Evolutionary conservation across 2,113 vertebrate genomes (phyloP).

Genomic region (Prionailurus bengalensis): DNA sequence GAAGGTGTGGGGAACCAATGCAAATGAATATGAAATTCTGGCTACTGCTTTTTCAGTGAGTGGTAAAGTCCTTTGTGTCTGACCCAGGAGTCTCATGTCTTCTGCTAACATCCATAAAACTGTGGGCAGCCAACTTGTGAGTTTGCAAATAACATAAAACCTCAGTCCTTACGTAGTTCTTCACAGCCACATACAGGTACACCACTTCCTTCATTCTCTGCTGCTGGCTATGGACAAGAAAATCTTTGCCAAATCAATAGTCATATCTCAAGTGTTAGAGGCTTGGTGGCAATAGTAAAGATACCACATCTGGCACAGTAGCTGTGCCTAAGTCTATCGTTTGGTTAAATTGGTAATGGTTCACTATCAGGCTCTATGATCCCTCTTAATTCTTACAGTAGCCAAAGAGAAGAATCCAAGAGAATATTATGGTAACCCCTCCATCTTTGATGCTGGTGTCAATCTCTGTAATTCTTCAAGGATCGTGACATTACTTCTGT

Average conservation of each 20-base stretch:
- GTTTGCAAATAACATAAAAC: not conserved
- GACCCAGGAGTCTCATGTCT: not conserved
- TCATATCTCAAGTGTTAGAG: not conserved
- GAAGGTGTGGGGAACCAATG: not conserved
- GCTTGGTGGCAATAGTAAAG: not conserved
- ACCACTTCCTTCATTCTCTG: not conserved
- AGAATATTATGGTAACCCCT: not conserved
- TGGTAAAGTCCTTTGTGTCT: not conserved
- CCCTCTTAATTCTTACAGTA: constrained; percentile 10
- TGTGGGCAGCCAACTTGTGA: not conserved
- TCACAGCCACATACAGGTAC: not conserved
- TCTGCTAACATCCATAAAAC: not conserved
- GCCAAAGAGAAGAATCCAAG: not conserved
- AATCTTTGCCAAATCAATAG: not conserved
- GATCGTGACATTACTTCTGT: not conserved
- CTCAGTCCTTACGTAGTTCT: not conserved
- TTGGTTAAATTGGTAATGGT: not conserved
- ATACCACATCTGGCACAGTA: not conserved
- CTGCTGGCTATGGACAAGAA: not conserved
- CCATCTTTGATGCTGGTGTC: not conserved
- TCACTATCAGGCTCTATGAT: not conserved
- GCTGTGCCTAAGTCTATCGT: not conserved
- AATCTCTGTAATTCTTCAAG: not conserved
- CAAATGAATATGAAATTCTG: not conserved
- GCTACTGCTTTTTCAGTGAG: not conserved